phyloP scores from a whole-genome alignment of 2,797 vertebrate species.

The Morelia viridis region DNA sequence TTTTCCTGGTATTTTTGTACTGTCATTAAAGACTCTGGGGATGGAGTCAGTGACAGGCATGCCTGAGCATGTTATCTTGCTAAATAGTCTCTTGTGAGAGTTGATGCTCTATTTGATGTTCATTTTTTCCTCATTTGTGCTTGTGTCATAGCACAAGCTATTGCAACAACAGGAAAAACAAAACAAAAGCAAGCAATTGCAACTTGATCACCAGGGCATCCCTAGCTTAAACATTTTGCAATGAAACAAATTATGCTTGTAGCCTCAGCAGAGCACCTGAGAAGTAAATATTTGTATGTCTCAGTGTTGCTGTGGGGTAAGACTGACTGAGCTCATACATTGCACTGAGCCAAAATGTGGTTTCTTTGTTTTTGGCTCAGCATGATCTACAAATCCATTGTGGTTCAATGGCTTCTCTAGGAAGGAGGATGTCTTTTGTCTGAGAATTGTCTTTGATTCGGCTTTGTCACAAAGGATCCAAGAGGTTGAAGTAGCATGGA shows the following conservation, averaged over 20 bases:
- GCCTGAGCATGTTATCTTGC: slow-evolving; percentile 22
- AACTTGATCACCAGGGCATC: not conserved
- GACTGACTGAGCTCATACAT: not conserved
- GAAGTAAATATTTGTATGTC: not conserved
- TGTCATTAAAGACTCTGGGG: slow-evolving; percentile 30
- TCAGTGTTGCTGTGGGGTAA: not conserved
- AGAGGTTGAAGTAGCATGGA: not conserved
- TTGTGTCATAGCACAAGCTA: not conserved
- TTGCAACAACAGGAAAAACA: not conserved
- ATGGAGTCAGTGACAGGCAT: not conserved
- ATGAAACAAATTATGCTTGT: not conserved
- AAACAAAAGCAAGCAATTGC: not conserved
- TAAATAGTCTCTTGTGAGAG: slow-evolving; percentile 12
- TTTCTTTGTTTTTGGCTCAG: not conserved
- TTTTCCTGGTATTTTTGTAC: not conserved
- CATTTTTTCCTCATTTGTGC: slow-evolving; percentile 20
- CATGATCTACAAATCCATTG: not conserved
- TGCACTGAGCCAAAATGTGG: not conserved
- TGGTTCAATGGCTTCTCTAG: not conserved
- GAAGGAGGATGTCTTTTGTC: not conserved
- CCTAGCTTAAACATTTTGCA: not conserved
- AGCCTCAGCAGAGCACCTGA: not conserved
- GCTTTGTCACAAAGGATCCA: not conserved
- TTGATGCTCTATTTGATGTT: not conserved
- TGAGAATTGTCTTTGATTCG: not conserved